Base-by-base conservation (phyloP, 1,140 invertebrate genomes). In the Spodoptera litura region DNA sequence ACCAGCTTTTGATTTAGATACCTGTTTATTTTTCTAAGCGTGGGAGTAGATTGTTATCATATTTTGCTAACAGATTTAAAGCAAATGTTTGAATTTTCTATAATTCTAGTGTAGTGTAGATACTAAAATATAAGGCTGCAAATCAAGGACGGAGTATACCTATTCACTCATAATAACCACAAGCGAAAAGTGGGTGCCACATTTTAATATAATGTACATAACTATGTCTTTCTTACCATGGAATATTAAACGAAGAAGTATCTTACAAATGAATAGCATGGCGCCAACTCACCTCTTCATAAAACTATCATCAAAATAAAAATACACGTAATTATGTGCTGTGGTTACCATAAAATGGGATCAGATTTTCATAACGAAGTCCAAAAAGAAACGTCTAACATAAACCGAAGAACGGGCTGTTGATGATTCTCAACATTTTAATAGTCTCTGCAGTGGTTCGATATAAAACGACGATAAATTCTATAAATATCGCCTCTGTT, bases 401-500 rank as follows among this genome's bases (percentile, higher is more conserved):
- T 68, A 77, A 76, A 76, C 74, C 27, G 20, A 56, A 77, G 31
- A 77, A 77, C 52, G 31, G 52, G 12, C 51, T 58, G 74, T 77
- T 77, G 74, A 77, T 77, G 74, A 77, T 68, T 66, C 61, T 77
- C 62, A 68, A 58, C 74, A 68, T 77, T 77, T 77, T 77, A 77
- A 68, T 77, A 77, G 74, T 77, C 62, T 25, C 11, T 76, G 74
- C 74, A 77, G 74, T 77, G 74, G 74, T 77, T 77, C 74, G 74
- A 77, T 77, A 77, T 77, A 77, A 77, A 77, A 68, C 74, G 62
- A 31, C 74, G 62, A 77, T 77, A 77, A 77, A 77, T 51, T 77
- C 74, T 77, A 77, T 77, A 68, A 77, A 77, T 77, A 77, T 61
- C 13, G 25, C 27, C 20, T 25, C 12, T 68, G 61, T 77, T 55